Percentiles rank a stretch among this genome's conserved stretches.
phyloP scores from a whole-genome alignment of 2,797 vertebrate species.

The Hapalemur alaotrensis region DNA sequence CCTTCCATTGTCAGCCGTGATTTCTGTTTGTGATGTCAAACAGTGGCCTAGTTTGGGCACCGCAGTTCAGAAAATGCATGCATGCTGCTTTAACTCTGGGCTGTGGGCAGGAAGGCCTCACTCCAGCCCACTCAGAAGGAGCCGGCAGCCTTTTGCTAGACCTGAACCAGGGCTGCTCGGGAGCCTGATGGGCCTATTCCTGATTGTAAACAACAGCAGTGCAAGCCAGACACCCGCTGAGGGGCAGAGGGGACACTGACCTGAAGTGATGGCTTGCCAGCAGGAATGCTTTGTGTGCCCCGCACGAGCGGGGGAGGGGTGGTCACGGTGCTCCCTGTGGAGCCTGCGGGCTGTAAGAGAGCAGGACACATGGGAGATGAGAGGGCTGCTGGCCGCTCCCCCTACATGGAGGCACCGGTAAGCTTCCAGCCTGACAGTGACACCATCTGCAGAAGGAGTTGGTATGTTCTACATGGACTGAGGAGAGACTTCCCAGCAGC shows the following conservation, averaged over 20 bases:
- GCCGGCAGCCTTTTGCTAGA: fast-evolving
- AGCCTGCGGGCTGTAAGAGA: slow-evolving; percentile 86
- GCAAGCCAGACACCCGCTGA: fast-evolving
- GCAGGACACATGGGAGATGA: slow-evolving; percentile 51
- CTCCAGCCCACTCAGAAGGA: not conserved
- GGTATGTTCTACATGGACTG: not conserved
- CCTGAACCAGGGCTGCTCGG: not conserved
- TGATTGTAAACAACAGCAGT: not conserved
- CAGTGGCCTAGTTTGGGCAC: not conserved
- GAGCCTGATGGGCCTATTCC: not conserved
- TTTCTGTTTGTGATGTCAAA: not conserved
- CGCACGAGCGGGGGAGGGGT: slow-evolving; percentile 94
- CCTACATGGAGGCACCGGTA: not conserved
- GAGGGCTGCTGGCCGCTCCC: not conserved
- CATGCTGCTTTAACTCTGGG: not conserved
- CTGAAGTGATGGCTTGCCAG: slow-evolving; percentile 93
- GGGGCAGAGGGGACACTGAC: slow-evolving; percentile 80
- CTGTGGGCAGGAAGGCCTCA: not conserved
- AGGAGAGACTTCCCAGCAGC: not conserved
- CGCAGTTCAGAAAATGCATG: not conserved
- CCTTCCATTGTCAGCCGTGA: not conserved
- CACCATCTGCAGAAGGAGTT: not conserved
- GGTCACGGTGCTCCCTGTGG: slow-evolving; percentile 89
- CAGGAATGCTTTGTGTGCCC: slow-evolving; percentile 90
- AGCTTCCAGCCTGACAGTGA: not conserved